Evolutionary conservation across 2,113 vertebrate species (phyloP).

Genomic region (Leuciscus idus): DNA sequence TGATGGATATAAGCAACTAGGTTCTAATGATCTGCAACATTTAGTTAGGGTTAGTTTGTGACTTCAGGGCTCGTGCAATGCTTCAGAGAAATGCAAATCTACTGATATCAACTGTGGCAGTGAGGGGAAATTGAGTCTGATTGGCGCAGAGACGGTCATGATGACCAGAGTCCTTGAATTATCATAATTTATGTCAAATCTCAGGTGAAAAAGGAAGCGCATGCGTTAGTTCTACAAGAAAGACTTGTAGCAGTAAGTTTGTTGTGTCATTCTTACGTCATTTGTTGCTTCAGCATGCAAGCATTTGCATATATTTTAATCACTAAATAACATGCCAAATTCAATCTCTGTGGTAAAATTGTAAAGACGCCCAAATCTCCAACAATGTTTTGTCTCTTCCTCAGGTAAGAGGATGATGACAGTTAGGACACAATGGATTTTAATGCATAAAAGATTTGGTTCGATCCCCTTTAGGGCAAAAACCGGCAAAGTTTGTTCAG

Average conservation of each 20-base stretch:
- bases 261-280: too few relatives aligned
- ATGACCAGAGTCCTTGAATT: neutral
- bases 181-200: neutral
- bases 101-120: constrained; percentile 8
- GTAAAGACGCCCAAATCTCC: neutral
- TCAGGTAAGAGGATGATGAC: neutral
- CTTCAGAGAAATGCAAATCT: constrained; percentile 30
- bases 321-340: neutral
- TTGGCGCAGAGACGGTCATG: neutral
- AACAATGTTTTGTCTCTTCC: neutral
- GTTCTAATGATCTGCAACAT: neutral
- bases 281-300: too few relatives aligned
- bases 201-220: too few relatives aligned
- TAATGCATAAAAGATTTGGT: neutral
- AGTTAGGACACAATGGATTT: neutral
- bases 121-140: constrained; percentile 6
- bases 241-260: too few relatives aligned
- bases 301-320: neutral
- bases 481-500: neutral
- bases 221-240: too few relatives aligned
- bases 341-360: neutral
- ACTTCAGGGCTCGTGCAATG: neutral
- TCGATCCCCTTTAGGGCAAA: neutral
- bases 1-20: constrained; percentile 1
- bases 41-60: neutral